Base-by-base conservation (phyloP, 2,113 vertebrate species). In the Siphamia tubifer region DNA sequence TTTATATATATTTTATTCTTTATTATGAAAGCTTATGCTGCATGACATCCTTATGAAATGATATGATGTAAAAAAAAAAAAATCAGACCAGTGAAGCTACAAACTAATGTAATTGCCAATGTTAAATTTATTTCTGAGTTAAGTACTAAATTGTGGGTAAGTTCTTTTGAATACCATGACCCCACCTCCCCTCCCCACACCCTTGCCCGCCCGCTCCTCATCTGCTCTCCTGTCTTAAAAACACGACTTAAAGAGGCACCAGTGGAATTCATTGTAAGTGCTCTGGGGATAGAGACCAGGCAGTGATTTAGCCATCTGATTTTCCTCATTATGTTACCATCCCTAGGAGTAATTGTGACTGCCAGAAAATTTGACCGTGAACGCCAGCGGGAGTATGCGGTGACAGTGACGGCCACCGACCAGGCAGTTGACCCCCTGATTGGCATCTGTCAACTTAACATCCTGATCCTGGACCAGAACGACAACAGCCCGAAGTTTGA, bases 401-500 rank as follows among this genome's bases (percentile, higher is more conserved):
- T 96, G 74, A 95, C 94, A 3, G 94, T 96, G 75, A 96, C 94
- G 0, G 95, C 94, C 55, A 96, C 95, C 3, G 96, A 97, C 89
- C 94, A 94, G 89, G 94, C 94, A 2, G 83, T 58, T 0, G 94
- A 96, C 64, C 95, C 95, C 0, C 93, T 96, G 65, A 94, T 94
- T 53, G 95, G 95, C 60, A 94, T 96, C 68, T 97, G 95, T 71
- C 95, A 95, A 81, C 93, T 96, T 55, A 96, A 92, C 79, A 75
- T 97, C 68, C 65, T 94, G 81, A 94, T 96, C 44, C 83, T 95
- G 85, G 95, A 97, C 77, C 92, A 95, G 82, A 97, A 97, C 24
- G 96, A 96, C 88, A 97, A 96, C 83, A 94, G 92, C 67, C 95
- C 95, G 10, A 94, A 94, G 88, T 96, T 96, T 88, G 95, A 96